These are phyloP conservation scores for Camponotus vicinus DNA, from an alignment of 1,140 invertebrate genomes.

Conservation along the genomic window DNA sequence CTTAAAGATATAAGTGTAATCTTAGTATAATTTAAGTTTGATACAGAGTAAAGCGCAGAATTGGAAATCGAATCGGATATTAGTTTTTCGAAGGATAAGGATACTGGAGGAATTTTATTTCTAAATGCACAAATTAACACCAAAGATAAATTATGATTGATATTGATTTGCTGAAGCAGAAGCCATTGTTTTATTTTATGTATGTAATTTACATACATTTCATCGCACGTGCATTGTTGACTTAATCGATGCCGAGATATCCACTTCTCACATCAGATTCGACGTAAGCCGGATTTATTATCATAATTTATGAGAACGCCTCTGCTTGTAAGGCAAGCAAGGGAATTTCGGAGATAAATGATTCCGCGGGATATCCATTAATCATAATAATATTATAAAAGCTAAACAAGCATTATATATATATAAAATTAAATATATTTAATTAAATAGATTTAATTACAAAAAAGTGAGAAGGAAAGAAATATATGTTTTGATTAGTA, in stretches of 20 bases:
- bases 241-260: background rate
- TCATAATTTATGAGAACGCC: slow-evolving; percentile 18
- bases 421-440: background rate
- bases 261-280: background rate
- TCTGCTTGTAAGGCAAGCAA: background rate
- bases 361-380: background rate
- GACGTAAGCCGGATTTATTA: background rate
- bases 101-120: background rate
- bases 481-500: background rate
- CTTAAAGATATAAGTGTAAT: background rate
- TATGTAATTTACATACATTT: slow-evolving; percentile 33
- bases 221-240: background rate
- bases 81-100: background rate
- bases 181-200: background rate
- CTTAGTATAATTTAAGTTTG: background rate
- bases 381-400: background rate
- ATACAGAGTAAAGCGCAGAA: background rate
- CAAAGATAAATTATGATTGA: background rate
- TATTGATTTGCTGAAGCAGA: background rate
- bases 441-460: background rate
- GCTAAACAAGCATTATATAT: background rate
- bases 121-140: background rate
- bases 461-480: background rate
- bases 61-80: background rate
- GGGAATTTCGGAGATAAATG: background rate